phyloP scores from a whole-genome alignment of 2,888 invertebrate species.

The Pollenia angustigena region DNA sequence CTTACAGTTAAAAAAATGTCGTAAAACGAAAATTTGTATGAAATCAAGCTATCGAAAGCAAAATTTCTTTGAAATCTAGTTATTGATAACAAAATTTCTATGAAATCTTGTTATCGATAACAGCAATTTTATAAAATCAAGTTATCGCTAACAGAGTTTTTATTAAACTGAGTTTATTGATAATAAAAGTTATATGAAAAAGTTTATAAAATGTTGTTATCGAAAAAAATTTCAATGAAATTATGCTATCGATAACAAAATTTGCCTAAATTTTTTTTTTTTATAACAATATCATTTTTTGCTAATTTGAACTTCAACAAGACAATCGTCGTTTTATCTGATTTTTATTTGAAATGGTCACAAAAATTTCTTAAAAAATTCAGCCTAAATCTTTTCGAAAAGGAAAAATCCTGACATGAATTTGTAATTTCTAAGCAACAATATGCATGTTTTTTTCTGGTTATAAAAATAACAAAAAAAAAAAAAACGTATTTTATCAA shows the following conservation, averaged over 20 bases:
- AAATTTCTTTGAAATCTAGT: neutral
- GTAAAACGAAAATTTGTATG: too few relatives aligned
- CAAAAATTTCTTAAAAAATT: constrained; percentile 43
- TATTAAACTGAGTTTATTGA: neutral
- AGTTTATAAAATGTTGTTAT: too few relatives aligned
- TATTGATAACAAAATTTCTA: neutral
- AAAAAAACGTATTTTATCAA: constrained; percentile 62
- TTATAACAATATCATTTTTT: neutral
- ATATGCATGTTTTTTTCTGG: neutral
- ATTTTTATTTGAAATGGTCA: constrained; percentile 70
- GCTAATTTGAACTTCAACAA: constrained; percentile 39
- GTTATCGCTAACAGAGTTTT: neutral
- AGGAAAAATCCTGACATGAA: constrained; percentile 50
- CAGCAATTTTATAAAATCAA: neutral
- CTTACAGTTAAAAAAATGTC: too few relatives aligned
- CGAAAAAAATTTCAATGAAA: neutral
- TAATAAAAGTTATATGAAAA: neutral
- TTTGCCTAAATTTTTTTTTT: neutral
- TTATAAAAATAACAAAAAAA: constrained; percentile 30
- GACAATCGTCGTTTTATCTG: constrained; percentile 56
- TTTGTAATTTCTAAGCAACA: constrained; percentile 47
- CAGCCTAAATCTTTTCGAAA: neutral
- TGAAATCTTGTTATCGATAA: neutral
- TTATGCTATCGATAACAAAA: neutral
- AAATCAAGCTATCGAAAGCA: too few relatives aligned